A percentile compares a stretch with the other conserved stretches of the same genome.
phyloP scores from a whole-genome alignment of 2,888 invertebrate species.

The Noctua fimbriata region DNA sequence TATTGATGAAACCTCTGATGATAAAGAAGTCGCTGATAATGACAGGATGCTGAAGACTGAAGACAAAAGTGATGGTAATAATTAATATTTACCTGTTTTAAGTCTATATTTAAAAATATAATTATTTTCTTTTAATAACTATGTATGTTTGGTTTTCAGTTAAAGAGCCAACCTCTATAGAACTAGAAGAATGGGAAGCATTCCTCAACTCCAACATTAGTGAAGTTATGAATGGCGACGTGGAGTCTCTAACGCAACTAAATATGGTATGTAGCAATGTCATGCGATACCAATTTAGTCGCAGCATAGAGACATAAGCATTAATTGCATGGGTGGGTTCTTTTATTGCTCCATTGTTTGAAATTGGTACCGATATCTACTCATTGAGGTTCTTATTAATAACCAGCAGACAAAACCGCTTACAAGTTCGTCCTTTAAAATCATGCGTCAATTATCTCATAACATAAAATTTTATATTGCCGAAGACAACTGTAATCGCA shows the following conservation, averaged over 20 bases:
- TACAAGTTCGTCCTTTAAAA: neutral
- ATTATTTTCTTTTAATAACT: neutral
- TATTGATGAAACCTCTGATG: slow-evolving; percentile 85
- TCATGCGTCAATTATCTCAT: neutral
- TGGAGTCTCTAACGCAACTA: slow-evolving; percentile 93
- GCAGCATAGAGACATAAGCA: neutral
- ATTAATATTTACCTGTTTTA: neutral
- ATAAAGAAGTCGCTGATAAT: slow-evolving; percentile 85
- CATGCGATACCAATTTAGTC: neutral
- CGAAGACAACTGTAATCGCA: neutral
- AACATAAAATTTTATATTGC: neutral
- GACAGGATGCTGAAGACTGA: slow-evolving; percentile 79
- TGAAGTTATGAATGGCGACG: slow-evolving; percentile 95
- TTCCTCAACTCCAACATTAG: slow-evolving; percentile 95
- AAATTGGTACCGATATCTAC: neutral
- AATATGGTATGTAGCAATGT: slow-evolving; percentile 89
- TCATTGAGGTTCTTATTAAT: neutral
- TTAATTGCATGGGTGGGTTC: neutral
- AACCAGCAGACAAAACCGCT: neutral
- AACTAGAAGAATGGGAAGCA: slow-evolving; percentile 96
- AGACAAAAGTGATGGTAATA: slow-evolving; percentile 82
- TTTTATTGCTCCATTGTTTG: slow-evolving; percentile 34
- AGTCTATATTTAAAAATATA: neutral
- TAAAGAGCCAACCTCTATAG: slow-evolving; percentile 92
- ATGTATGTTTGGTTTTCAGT: slow-evolving; percentile 69